These are phyloP conservation scores for Aphelinus certus DNA, from an alignment of 1,140 invertebrate genomes.

Conservation along the genomic window DNA sequence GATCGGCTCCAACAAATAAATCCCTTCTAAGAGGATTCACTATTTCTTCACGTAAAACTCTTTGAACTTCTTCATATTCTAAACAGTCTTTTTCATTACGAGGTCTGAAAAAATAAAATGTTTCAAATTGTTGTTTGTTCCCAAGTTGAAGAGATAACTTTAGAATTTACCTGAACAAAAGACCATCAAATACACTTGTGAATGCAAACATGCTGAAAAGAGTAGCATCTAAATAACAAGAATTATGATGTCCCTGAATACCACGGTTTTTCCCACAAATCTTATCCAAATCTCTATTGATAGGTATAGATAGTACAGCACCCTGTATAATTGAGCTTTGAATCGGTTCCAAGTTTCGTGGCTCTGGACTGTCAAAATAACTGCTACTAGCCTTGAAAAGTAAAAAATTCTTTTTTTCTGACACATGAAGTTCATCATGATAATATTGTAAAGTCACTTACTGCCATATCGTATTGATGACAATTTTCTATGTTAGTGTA, in stretches of 20 bases:
- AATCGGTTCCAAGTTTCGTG: conserved; percentile 66
- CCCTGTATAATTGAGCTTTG: conserved; percentile 83
- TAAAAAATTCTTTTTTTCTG: not conserved
- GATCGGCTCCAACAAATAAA: conserved; percentile 90
- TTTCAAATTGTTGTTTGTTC: not conserved
- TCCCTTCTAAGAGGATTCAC: conserved; percentile 93
- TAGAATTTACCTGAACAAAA: conserved; percentile 77
- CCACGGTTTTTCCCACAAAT: conserved; percentile 84
- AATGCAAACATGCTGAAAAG: conserved; percentile 97
- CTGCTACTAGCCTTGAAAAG: conserved; percentile 45
- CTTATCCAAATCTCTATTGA: conserved; percentile 74
- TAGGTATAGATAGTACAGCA: conserved; percentile 79
- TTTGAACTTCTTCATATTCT: conserved; percentile 88
- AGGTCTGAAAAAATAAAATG: conserved; percentile 65
- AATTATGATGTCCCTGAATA: conserved; percentile 98
- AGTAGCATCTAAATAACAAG: conserved; percentile 96
- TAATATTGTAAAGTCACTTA: conserved; percentile 57
- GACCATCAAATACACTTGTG: conserved; percentile 91
- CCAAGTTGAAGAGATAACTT: not conserved
- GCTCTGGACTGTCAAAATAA: conserved; percentile 39
- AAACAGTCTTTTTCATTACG: conserved; percentile 76
- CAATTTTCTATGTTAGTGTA: conserved; percentile 83
- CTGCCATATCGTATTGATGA: conserved; percentile 79
- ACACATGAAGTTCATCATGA: conserved; percentile 36
- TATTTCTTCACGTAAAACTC: conserved; percentile 92